phyloP scores from a whole-genome alignment of 2,797 vertebrate species.

The Epinephelus awoara region DNA sequence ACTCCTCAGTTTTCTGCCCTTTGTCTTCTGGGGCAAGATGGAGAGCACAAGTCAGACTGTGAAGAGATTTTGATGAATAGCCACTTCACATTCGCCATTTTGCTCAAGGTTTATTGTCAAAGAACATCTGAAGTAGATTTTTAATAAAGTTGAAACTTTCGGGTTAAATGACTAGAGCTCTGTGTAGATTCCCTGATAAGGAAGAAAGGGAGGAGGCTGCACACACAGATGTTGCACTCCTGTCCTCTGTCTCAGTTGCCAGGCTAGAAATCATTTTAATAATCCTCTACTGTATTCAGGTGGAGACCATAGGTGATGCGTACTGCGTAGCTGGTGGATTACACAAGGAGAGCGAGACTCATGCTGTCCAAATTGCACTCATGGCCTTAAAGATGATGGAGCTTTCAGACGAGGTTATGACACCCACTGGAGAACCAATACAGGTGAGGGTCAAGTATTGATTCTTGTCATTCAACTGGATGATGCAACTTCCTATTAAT shows the following conservation, averaged over 20 bases:
- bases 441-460: constrained; percentile 86
- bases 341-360: constrained; percentile 95
- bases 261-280: constrained; percentile 26
- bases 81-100: constrained; percentile 45
- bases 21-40: constrained; percentile 33
- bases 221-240: constrained; percentile 2
- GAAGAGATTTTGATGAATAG: constrained; percentile 44
- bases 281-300: constrained; percentile 81
- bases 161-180: not conserved
- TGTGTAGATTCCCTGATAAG: constrained; percentile 6
- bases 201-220: not conserved
- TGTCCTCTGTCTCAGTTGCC: constrained; percentile 5
- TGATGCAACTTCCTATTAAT: constrained; percentile 20
- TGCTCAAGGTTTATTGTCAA: constrained; percentile 22
- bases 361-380: constrained; percentile 94
- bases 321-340: constrained; percentile 98
- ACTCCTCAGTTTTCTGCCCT: constrained; percentile 22
- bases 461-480: constrained; percentile 16
- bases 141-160: constrained; percentile 6
- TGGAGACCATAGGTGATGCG: constrained; percentile 98
- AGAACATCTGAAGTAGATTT: constrained; percentile 4
- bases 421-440: constrained; percentile 95
- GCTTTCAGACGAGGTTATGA: constrained; percentile 94
- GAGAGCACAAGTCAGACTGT: constrained; percentile 14
- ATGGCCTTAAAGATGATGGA: constrained; percentile 99